Percentiles rank a stretch among this genome's conserved stretches.
Evolutionary conservation across 2,888 invertebrate species (phyloP).

Genomic region (Megastigmus dorsalis): DNA sequence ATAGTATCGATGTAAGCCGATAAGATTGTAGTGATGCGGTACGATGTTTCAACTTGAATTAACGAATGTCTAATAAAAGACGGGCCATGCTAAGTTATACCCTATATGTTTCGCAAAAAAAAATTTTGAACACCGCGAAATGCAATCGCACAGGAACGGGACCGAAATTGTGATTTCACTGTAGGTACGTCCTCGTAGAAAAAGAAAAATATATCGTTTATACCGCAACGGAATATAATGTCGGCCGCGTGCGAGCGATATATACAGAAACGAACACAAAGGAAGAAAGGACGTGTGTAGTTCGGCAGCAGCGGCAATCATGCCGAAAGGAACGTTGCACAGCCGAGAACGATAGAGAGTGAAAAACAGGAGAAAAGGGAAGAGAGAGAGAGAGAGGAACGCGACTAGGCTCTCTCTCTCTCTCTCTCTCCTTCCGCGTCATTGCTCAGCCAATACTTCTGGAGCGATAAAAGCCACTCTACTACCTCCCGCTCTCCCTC

Average conservation of each 20-base stretch:
- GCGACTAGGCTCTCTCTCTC: too few species aligned
- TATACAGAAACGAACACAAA: background rate
- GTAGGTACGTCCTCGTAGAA: too few species aligned
- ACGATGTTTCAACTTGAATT: too few species aligned
- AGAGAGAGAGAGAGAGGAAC: conserved; percentile 23
- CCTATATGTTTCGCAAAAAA: background rate
- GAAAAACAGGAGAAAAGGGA: conserved; percentile 6
- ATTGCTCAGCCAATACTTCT: conserved; percentile 42
- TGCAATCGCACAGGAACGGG: too few species aligned
- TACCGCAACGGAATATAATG: background rate
- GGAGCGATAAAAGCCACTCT: conserved; percentile 46
- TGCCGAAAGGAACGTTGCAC: background rate
- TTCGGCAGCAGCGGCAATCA: background rate
- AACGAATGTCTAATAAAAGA: too few species aligned
- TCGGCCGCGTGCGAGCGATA: background rate
- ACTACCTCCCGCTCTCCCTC: conserved; percentile 34
- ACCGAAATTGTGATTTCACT: too few species aligned
- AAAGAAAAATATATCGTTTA: conserved; percentile 6
- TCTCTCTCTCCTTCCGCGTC: conserved; percentile 43
- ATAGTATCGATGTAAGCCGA: too few species aligned
- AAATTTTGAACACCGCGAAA: background rate
- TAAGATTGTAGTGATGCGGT: too few species aligned
- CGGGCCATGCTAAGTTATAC: too few species aligned
- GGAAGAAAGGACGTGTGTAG: background rate
- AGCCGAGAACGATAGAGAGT: background rate